These are phyloP conservation scores for Triops cancriformis DNA, from an alignment of 1,140 invertebrate species.

Conservation along the genomic window DNA sequence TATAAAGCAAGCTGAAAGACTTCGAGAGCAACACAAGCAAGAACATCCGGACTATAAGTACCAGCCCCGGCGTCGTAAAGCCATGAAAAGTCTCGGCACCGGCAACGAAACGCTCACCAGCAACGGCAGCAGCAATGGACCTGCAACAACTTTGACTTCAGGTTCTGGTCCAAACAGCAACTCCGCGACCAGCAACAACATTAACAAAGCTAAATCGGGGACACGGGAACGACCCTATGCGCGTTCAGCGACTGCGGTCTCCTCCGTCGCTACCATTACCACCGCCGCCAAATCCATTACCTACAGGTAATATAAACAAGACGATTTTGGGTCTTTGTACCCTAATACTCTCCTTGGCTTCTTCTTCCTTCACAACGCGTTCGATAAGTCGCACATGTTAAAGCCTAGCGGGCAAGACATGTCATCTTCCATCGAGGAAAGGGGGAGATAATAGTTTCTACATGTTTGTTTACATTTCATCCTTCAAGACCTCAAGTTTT, in stretches of 20 bases:
- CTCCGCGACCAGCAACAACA: neutral
- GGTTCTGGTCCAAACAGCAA: neutral
- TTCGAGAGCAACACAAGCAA: conserved; percentile 45
- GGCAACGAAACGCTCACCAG: conserved; percentile 2
- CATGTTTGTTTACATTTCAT: neutral
- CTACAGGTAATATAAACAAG: conserved; percentile 6
- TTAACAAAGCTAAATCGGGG: conserved; percentile 13
- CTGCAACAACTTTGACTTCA: conserved; percentile 13
- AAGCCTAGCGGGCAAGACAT: neutral
- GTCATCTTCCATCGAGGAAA: neutral
- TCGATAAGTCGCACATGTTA: neutral
- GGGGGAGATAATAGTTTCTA: conserved; percentile 1
- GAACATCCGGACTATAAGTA: conserved; percentile 50
- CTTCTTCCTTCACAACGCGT: neutral
- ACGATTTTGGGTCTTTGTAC: neutral
- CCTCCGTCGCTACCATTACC: conserved; percentile 8
- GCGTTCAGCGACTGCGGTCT: neutral
- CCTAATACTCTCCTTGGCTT: neutral
- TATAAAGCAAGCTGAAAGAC: conserved; percentile 45
- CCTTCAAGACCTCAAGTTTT: neutral
- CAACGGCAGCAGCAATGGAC: neutral
- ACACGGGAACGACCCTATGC: conserved; percentile 2
- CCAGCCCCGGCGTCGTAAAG: conserved; percentile 43
- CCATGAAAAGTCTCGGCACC: conserved; percentile 30
- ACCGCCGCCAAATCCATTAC: conserved; percentile 12